Evolutionary conservation across 2,113 vertebrate genomes (phyloP).

Genomic region (Baryphthengus martii): DNA sequence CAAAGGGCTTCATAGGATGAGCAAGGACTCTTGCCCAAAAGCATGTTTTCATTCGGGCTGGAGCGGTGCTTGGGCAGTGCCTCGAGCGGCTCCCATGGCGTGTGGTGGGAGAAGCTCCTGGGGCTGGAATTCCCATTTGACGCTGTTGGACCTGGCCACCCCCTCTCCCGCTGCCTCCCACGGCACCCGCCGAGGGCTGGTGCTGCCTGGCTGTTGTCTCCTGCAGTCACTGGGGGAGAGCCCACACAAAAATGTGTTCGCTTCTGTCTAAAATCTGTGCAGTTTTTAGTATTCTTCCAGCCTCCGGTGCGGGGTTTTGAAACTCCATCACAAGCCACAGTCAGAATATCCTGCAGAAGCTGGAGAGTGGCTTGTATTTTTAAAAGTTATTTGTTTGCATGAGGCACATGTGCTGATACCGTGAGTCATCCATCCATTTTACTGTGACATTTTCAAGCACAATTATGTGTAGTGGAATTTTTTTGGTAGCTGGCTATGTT

Average conservation of each 20-base stretch:
- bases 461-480: conserved; percentile 70
- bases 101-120: background rate
- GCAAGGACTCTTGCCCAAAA: background rate
- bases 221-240: conserved; percentile 1
- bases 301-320: conserved; percentile 34
- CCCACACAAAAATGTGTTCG: background rate
- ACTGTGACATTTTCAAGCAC: conserved; percentile 72
- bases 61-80: background rate
- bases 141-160: fast-evolving
- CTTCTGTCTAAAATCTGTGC: conserved; percentile 33
- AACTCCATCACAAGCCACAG: background rate
- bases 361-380: conserved; percentile 30
- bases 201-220: conserved; percentile 2
- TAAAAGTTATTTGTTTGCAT: conserved; percentile 58
- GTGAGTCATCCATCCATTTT: conserved; percentile 68
- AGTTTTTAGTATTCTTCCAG: conserved; percentile 41
- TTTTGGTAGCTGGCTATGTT: conserved; percentile 68
- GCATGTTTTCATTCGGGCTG: background rate
- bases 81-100: background rate
- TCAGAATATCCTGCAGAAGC: conserved; percentile 14
- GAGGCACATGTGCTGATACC: conserved; percentile 53
- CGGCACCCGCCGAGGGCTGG: background rate
- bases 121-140: background rate
- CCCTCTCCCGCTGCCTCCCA: background rate
- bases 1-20: background rate